phyloP scores from a whole-genome alignment of 2,888 invertebrate species.

The Noctua fimbriata region DNA sequence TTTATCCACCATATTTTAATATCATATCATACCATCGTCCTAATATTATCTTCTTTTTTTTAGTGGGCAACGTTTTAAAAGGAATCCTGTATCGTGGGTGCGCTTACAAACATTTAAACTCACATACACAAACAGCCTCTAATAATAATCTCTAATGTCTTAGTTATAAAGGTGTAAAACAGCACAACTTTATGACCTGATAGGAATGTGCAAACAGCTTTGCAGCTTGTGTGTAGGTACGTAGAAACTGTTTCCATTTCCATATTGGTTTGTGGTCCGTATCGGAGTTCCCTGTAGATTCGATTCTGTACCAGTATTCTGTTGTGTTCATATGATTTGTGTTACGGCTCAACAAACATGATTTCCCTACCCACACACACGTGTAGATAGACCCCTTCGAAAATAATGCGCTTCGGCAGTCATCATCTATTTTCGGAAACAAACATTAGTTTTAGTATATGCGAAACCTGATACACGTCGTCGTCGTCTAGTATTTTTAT shows the following conservation, averaged over 20 bases:
- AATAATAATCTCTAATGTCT: neutral
- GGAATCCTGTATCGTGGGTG: too few species aligned
- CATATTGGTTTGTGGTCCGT: neutral
- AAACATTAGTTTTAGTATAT: too few species aligned
- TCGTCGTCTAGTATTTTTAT: too few species aligned
- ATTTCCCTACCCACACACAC: neutral
- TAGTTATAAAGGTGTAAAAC: neutral
- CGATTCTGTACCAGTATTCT: neutral
- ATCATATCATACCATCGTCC: too few species aligned
- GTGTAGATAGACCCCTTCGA: neutral
- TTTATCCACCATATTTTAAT: too few species aligned
- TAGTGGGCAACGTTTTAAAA: too few species aligned
- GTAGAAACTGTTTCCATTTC: neutral
- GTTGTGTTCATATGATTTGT: neutral
- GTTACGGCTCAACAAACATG: neutral
- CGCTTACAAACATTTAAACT: too few species aligned
- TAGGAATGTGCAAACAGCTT: neutral
- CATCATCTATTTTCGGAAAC: neutral
- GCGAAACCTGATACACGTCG: too few species aligned
- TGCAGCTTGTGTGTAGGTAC: neutral
- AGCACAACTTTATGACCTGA: neutral
- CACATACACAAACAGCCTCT: too few species aligned
- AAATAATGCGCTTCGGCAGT: neutral
- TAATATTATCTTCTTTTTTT: too few species aligned
- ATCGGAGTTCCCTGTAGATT: neutral